Base-by-base conservation (phyloP, 2,888 invertebrate species). In the Idaea biselata region DNA sequence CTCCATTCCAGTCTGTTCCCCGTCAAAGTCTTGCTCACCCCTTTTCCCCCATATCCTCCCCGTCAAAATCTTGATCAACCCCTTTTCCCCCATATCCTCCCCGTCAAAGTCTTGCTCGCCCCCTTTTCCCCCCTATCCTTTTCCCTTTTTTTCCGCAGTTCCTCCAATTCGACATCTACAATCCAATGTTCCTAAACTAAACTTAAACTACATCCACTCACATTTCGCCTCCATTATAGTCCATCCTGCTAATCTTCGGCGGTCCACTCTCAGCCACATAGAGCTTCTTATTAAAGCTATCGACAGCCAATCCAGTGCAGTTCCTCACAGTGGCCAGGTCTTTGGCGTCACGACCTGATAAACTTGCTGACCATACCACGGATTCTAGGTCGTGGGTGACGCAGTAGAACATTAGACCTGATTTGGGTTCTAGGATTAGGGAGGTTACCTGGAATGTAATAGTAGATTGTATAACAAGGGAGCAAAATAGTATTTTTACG, bases 241-340 rank as follows among this genome's bases (percentile, higher is more conserved):
- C 76, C 75, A 88, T 81, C 76, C 71, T 81, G 82, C 93, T 73
- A 53, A 95, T 84, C 8, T 86, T 80, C 60, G 81, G 84, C 18
- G 83, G 88, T 0, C 88, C 84, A 33, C 77, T 93, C 82, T 98
- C 97, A 0, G 95, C 94, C 89, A 96, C 97, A 79, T 97, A 99
- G 6, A 99, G 82, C 18, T 82, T 70, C 94, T 89, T 75, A 93
- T 73, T 69, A 66, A 94, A 93, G 0, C 91, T 77, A 82, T 95
- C 94, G 65, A 87, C 69, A 72, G 93, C 68, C 81, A 87, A 60
- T 73, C 94, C 69, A 81, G 92, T 69, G 91, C 93, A 91, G 72
- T 78, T 77, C 72, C 76, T 64, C 14, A 86, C 67, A 1, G 79
- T 65, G 65, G 79, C 76, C 31, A 94, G 69, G 78, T 94, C 91